Base-by-base conservation (phyloP, 2,888 invertebrate species). In the Drosophila kanekoi region DNA sequence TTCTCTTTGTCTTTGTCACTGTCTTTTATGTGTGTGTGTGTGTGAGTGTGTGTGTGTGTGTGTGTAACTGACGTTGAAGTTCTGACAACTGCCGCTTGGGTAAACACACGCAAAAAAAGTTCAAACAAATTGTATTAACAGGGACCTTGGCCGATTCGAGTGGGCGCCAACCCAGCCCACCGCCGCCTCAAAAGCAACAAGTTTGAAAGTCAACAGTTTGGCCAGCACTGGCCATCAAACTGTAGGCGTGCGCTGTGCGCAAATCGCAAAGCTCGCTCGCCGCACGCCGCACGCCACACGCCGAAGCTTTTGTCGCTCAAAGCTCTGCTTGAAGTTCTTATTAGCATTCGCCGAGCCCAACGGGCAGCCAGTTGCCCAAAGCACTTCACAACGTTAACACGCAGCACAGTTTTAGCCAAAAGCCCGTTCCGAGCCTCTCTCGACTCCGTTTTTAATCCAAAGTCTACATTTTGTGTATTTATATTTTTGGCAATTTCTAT, bases 311-410 rank as follows among this genome's bases (percentile, higher is more conserved):
- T 14, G 18, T 1, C 51, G 57, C 77, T 76, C 61, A 83, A 86
- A 82, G 87, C 87, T 82, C 73, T 59, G 57, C 35, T 58, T 61
- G 41, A 81, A 72, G 87, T 82, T 82, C 87, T 82, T 82, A 86
- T 86, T 73, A 77, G 72, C 77, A 77, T 63, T 63, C 68, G 68
- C 16, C 28, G 33, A 41, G 54, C 20, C 38, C 57, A 52, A 32
- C 35, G n/a, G 67, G 45, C 60, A 72, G 69, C 40, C 72, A 57
- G 73, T 71, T 64, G 76, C 73, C 64, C 54, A 48, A 61, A 78
- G 76, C 80, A 76, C 54, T 71, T 65, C 75, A 69, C 41, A 61
- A 72, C 78, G 81, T 44, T 20, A 71, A 41, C 73, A 72, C 76
- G 43, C 33, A 14, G 35, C 23, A 16, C 38, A 54, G 28, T 47